phyloP scores from a whole-genome alignment of 2,113 vertebrate genomes.

The Empidonax alnorum region DNA sequence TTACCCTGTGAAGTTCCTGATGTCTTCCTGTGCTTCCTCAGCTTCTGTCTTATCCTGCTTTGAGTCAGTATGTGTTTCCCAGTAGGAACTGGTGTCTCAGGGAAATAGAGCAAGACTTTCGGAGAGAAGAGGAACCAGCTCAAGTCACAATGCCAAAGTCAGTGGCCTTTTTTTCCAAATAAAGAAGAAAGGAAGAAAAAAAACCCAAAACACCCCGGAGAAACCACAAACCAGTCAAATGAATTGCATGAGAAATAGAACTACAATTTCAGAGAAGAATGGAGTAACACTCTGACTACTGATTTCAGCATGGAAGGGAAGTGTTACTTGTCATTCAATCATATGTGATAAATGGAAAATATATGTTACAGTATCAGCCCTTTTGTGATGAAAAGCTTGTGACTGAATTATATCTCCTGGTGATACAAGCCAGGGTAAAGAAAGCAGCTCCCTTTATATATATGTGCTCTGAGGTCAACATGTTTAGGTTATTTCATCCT shows the following conservation, averaged over 20 bases:
- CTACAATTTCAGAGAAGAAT: not conserved
- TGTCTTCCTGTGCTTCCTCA: not conserved
- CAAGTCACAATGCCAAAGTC: not conserved
- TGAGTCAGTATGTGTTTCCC: not conserved
- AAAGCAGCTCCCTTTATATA: not conserved
- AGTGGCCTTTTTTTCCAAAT: not conserved
- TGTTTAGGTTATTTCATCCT: not conserved
- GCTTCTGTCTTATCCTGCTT: not conserved
- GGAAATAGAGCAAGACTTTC: not conserved
- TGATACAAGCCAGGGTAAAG: not conserved
- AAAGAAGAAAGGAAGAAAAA: not conserved
- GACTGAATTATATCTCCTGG: not conserved
- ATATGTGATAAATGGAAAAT: not conserved
- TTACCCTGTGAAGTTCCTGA: not conserved
- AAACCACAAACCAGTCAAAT: not conserved
- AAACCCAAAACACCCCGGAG: not conserved
- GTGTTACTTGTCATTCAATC: not conserved
- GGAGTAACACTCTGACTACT: not conserved
- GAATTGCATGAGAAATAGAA: not conserved
- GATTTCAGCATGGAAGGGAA: not conserved
- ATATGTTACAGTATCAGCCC: not conserved
- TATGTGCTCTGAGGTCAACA: not conserved
- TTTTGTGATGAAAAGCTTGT: not conserved
- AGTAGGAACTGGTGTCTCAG: not conserved
- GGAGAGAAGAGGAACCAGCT: constrained; percentile 5